Evolutionary conservation across 2,113 vertebrate species (phyloP), one percentile per base, ranked within the genome.

Genomic region (Notothenia coriiceps): DNA sequence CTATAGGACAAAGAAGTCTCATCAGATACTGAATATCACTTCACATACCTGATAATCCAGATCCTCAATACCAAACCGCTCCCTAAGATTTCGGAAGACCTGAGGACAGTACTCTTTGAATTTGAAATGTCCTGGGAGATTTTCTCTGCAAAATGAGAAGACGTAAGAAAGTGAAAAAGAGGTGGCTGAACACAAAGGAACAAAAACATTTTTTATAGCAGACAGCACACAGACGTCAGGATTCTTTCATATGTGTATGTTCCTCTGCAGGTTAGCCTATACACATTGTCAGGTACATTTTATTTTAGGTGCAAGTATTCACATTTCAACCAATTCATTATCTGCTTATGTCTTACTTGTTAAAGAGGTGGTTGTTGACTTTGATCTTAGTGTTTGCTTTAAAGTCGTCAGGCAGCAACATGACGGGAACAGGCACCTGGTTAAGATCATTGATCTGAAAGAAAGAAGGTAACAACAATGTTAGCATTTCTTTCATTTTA

Each of bases 41-140:
- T 54, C 52, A 62, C 52, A n/a, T 17, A 97, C 97, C 96, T 98
- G 96, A 78, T 97, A 99, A 79, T 99, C 98, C 85, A 95, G 94
- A 89, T 99, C 98, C 82, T 98, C 98, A 10, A 99, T 95, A 40
- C 94, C 96, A 67, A 98, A 99, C 1, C 97, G 94, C 68, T 99
- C 98, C 2, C 97, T 93, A 2, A 99, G 96, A 88, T 99, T 99
- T 76, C 97, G 88, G 93, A 99, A 99, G 70, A 99, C 98, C 83
- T 98, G 97, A 1, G 98, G 98, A 77, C 97, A 99, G 84, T 99
- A 98, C 22, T 99, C 97, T 89, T 98, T 99, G 89, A 99, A 99
- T 88, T 98, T 99, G 89, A 98, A 98, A 87, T 99, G 97, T 84
- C 97, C 96, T 7, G 97, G 97, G 8, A 99, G 95, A 89, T 96